Evolutionary conservation across 2,113 vertebrate species (phyloP).

Genomic region (Indicator indicator): DNA sequence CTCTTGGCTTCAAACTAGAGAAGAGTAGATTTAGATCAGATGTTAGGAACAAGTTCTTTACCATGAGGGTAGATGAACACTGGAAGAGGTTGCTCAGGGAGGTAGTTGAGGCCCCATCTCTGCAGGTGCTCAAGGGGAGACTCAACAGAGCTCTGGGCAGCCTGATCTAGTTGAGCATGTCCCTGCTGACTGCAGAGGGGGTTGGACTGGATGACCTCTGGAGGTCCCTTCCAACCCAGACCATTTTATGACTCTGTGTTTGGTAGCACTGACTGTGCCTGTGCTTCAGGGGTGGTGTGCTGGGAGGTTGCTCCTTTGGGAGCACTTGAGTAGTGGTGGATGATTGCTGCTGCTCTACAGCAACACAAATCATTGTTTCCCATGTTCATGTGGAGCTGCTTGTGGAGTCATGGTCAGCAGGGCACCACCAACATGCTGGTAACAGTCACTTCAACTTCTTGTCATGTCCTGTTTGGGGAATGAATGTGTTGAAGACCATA

Average conservation of each 20-base stretch:
- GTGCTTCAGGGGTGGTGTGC: neutral
- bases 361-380: neutral
- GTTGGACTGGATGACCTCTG: too few species aligned
- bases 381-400: neutral
- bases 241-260: too few species aligned
- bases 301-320: neutral
- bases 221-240: too few species aligned
- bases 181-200: too few species aligned
- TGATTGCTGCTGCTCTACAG: neutral
- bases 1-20: neutral
- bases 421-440: neutral
- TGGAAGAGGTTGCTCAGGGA: too few species aligned
- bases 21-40: too few species aligned
- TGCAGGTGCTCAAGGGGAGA: too few species aligned
- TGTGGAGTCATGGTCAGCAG: neutral
- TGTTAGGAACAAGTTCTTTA: too few species aligned
- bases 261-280: neutral
- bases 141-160: too few species aligned
- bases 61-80: too few species aligned
- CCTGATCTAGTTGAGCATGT: too few species aligned
- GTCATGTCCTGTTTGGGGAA: neutral
- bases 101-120: too few species aligned
- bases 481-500: fast-evolving
- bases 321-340: neutral
- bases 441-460: neutral